Evolutionary conservation across 2,888 invertebrate genomes (phyloP).

Genomic region (Micoletzkya japonica): DNA sequence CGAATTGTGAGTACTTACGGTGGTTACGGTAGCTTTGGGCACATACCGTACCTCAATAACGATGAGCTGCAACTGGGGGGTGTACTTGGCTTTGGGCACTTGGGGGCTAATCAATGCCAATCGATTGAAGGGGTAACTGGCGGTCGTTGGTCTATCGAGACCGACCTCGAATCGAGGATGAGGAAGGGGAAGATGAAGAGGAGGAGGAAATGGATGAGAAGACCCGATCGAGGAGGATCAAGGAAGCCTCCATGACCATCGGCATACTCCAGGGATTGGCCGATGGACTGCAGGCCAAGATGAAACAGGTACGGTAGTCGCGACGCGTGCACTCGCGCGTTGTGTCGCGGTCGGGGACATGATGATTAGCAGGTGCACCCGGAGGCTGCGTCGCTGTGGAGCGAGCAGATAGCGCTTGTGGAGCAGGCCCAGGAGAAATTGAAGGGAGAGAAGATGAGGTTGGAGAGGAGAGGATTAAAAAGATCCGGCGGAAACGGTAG

Average conservation of each 20-base stretch:
- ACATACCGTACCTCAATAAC: too few species aligned
- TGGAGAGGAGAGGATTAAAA: too few species aligned
- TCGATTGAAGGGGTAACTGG: constrained; percentile 21
- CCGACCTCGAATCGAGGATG: not conserved
- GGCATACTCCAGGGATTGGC: constrained; percentile 2
- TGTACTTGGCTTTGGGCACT: not conserved
- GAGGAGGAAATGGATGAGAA: constrained; percentile 18
- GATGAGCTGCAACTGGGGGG: not conserved
- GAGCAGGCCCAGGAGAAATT: constrained; percentile 31
- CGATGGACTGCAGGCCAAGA: not conserved
- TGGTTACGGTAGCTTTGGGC: not conserved
- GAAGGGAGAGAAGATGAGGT: not conserved
- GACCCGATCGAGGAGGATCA: not conserved
- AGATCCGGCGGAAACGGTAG: too few species aligned
- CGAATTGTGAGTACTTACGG: constrained; percentile 40
- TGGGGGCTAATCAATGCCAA: not conserved
- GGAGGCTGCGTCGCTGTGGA: constrained; percentile 43
- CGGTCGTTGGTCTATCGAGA: constrained; percentile 21
- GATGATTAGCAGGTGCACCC: constrained; percentile 34
- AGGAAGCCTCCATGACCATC: not conserved
- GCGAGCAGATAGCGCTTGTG: constrained; percentile 39
- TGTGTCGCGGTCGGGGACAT: not conserved
- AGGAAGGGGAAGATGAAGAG: not conserved
- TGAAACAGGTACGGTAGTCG: not conserved
- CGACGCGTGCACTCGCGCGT: not conserved